Conservation (phyloP, 2,113 vertebrate genomes). For the Oxygymnocypris stewartii region DNA sequence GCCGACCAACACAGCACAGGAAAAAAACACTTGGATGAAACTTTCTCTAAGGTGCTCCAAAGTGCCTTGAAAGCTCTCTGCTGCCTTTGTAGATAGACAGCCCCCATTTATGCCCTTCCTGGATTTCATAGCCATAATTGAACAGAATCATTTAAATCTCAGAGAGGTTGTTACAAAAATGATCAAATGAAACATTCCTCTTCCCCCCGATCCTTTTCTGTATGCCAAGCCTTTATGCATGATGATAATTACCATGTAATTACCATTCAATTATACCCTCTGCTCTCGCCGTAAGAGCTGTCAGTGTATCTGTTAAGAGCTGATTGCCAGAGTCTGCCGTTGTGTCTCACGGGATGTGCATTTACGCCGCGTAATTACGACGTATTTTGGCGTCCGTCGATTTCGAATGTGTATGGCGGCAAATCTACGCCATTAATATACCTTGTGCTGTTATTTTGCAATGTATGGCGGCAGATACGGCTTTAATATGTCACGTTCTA, state of each 20-base stretch:
- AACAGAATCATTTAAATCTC: constrained; percentile 55
- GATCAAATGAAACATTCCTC: constrained; percentile 29
- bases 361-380: background rate
- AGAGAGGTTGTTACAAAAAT: constrained; percentile 46
- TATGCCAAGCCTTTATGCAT: constrained; percentile 56
- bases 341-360: constrained; percentile 1
- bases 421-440: constrained; percentile 5
- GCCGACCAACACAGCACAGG: constrained; percentile 41
- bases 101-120: constrained; percentile 45
- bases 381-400: background rate
- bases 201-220: constrained; percentile 54
- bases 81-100: constrained; percentile 46
- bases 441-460: background rate
- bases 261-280: constrained; percentile 47
- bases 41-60: constrained; percentile 45
- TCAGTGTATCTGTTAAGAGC: constrained; percentile 34
- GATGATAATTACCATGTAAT: constrained; percentile 57
- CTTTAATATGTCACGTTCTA: constrained; percentile 26
- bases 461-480: background rate
- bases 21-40: constrained; percentile 48
- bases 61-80: constrained; percentile 28
- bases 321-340: constrained; percentile 30
- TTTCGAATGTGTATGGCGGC: background rate
- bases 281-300: constrained; percentile 50
- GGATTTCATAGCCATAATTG: constrained; percentile 57